A percentile compares a stretch with the other conserved stretches of the same genome.
phyloP scores from a whole-genome alignment of 2,888 invertebrate species.

The Drosophila dives region DNA sequence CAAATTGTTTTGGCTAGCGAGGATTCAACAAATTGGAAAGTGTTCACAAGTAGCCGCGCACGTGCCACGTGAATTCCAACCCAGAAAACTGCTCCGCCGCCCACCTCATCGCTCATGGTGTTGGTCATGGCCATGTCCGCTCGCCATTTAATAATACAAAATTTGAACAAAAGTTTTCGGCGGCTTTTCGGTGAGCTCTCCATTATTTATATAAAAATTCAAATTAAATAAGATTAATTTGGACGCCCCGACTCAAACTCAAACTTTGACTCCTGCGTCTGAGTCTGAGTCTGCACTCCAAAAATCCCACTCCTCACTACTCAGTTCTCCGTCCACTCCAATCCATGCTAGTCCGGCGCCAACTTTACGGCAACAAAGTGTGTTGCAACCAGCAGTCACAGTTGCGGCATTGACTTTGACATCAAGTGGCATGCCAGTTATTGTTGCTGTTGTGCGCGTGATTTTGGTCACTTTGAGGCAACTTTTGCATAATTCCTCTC shows the following conservation, averaged over 20 bases:
- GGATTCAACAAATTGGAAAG: slow-evolving; percentile 78
- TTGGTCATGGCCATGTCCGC: slow-evolving; percentile 42
- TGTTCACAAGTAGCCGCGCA: slow-evolving; percentile 74
- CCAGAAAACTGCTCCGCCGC: not conserved
- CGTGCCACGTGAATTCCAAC: slow-evolving; percentile 57
- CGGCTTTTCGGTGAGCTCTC: slow-evolving; percentile 49
- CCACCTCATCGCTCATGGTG: slow-evolving; percentile 47
- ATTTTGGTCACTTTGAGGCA: slow-evolving; percentile 62
- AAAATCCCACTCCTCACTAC: not conserved
- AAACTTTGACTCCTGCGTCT: not conserved
- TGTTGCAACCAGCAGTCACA: slow-evolving; percentile 36
- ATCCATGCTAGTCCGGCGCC: not conserved
- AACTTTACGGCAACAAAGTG: slow-evolving; percentile 35
- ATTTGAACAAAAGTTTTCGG: slow-evolving; percentile 71
- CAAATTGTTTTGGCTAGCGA: slow-evolving; percentile 75
- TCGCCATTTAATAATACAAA: slow-evolving; percentile 74
- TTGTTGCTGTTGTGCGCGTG: slow-evolving; percentile 48
- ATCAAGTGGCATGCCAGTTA: slow-evolving; percentile 46
- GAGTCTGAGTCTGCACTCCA: slow-evolving; percentile 14
- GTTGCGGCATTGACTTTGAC: slow-evolving; percentile 42
- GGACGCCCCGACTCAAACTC: not conserved
- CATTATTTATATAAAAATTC: slow-evolving; percentile 82
- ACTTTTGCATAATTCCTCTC: slow-evolving; percentile 79
- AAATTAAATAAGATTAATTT: slow-evolving; percentile 83
- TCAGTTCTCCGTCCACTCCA: not conserved